Percentiles rank a stretch among this genome's conserved stretches.
These are phyloP conservation scores for Neodiprion pinetum DNA, from an alignment of 1,140 invertebrate genomes.

Conservation along the genomic window DNA sequence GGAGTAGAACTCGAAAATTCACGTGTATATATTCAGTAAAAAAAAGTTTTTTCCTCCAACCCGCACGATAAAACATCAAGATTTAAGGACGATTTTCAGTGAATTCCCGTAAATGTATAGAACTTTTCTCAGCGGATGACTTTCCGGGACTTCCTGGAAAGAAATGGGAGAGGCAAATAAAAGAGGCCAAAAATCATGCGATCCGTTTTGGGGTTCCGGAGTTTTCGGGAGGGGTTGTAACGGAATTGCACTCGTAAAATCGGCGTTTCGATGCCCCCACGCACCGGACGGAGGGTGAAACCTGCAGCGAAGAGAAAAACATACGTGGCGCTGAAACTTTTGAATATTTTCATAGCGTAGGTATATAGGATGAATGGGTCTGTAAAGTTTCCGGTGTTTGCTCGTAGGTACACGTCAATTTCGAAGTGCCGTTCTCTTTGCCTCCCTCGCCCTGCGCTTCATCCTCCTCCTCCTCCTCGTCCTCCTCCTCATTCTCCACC, in stretches of 20 bases:
- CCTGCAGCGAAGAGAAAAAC: constrained; percentile 19
- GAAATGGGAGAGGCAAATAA: not conserved
- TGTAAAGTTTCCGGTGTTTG: constrained; percentile 31
- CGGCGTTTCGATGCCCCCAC: not conserved
- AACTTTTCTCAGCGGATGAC: not conserved
- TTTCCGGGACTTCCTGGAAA: not conserved
- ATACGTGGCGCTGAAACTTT: constrained; percentile 23
- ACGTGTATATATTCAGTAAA: not conserved
- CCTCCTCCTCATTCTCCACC: not conserved
- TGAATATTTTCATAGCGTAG: constrained; percentile 30
- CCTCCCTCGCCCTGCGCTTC: not conserved
- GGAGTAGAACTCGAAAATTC: not conserved
- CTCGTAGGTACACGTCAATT: constrained; percentile 17
- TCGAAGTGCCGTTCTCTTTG: constrained; percentile 10
- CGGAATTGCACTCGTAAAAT: not conserved
- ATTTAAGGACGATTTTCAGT: not conserved
- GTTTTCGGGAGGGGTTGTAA: not conserved
- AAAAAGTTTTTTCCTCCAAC: not conserved
- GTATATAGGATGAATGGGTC: constrained; percentile 28
- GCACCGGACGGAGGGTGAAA: not conserved
- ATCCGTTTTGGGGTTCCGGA: not conserved
- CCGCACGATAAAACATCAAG: not conserved
- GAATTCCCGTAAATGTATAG: not conserved
- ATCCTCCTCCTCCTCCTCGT: not conserved
- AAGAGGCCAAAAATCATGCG: not conserved